Evolutionary conservation across 2,797 vertebrate species (phyloP), one percentile per base, ranked within the genome.

Genomic region (Rhodeus uyekii): DNA sequence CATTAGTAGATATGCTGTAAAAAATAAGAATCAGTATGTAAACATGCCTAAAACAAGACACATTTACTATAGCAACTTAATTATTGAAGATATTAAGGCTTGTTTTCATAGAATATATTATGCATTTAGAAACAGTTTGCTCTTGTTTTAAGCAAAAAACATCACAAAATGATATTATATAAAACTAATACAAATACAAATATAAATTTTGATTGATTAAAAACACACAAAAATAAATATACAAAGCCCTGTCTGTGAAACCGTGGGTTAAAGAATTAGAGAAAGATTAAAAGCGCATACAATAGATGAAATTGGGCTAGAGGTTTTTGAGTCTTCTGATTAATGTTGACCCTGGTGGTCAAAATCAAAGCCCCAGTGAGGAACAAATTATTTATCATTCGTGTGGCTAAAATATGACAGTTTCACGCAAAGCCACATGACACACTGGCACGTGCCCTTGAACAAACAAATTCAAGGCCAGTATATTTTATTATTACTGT

Each of bases 371-470:
- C 46, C 36, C 5, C 24, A 13, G 10, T 60, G 24, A 29, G n/a
- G 1, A n/a, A 5, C 36, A 68, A 27, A n/a, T 19, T 18, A 60
- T 60, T 24, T 19, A 12, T 22, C 27, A 71, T 46, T 71, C 1
- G 5, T 80, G 78, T 46, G 50, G 65, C 38, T 71, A n/a, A 42
- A 44, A 80, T 46, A 4, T 60, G 38, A 60, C 9, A 72, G 22
- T 48, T 50, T 13, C 68, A 63, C 29, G 50, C 39, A 80, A 63
- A 81, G 32, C 68, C 78, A 81, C 68, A 81, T 27, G 4, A 81
- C 22, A 79, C 67, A 34, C 19, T 10, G 18, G 12, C 19, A 44
- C 8, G 0, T n/a, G 12, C 36, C 27, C 39, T 60, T 71, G 14
- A 71, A 71, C 19, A 34, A 8, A 22, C 16, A 19, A 8, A 10